Conservation (phyloP, 23 tunicate genomes). For the Trididemnum clinides region DNA sequence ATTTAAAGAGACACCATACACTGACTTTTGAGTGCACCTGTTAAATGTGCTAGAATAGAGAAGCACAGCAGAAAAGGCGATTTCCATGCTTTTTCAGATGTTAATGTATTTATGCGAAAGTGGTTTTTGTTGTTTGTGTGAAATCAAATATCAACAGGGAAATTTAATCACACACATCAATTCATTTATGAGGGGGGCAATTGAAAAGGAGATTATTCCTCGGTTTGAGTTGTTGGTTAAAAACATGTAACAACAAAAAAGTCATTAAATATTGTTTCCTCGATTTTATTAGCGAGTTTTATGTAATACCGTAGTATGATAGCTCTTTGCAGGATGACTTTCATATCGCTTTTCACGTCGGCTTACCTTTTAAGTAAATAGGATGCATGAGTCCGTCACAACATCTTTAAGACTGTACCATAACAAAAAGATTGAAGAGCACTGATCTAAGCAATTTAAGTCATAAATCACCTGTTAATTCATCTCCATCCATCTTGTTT, state of each 20-base stretch:
- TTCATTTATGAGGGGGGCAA: too few species aligned
- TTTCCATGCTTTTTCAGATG: neutral
- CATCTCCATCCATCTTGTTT: slow-evolving; percentile 82
- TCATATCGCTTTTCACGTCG: neutral
- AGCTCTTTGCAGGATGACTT: neutral
- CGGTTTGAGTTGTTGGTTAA: neutral
- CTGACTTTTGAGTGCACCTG: slow-evolving; percentile 3
- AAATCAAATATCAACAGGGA: slow-evolving; percentile 9
- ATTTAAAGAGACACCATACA: neutral
- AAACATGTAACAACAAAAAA: neutral
- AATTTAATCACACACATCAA: neutral
- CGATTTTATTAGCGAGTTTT: neutral
- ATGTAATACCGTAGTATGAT: neutral
- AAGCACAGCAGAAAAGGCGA: slow-evolving; percentile 6
- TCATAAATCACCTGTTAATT: slow-evolving; percentile 64
- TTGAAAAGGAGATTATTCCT: too few species aligned
- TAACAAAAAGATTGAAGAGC: too few species aligned
- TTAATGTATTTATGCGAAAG: neutral
- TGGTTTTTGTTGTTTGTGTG: neutral
- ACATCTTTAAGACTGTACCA: too few species aligned
- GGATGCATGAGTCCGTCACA: neutral
- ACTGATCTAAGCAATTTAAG: neutral
- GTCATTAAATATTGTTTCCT: too few species aligned
- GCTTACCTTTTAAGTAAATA: neutral
- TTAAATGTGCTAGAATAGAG: slow-evolving; percentile 6